A percentile compares a stretch with the other conserved stretches of the same genome.
These are phyloP conservation scores for Erannis defoliaria DNA, from an alignment of 2,888 invertebrate species.

Conservation along the genomic window DNA sequence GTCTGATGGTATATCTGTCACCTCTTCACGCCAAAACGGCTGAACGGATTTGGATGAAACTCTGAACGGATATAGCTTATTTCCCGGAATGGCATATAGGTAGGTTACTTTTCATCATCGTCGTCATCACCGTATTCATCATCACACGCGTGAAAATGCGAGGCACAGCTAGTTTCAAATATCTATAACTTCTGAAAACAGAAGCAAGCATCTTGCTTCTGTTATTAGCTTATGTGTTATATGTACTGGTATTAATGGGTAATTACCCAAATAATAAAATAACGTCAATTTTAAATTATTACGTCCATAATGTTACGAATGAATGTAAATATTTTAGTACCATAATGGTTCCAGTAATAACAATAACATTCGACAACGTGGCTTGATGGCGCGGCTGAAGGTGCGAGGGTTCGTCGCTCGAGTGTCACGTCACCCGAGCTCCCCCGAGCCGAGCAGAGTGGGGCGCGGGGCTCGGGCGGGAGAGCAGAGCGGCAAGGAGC, in stretches of 20 bases:
- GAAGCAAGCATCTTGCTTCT: no score
- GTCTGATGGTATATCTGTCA: no score
- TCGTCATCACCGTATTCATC: no score
- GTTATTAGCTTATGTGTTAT: no score
- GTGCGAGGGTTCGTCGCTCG: conserved; percentile 4
- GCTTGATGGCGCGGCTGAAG: not conserved
- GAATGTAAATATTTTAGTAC: conserved; percentile 49
- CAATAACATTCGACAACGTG: conserved; percentile 12
- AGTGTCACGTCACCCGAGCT: conserved; percentile 2
- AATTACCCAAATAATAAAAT: conserved; percentile 1
- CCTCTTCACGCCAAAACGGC: no score
- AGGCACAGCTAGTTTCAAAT: no score
- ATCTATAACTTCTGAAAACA: no score
- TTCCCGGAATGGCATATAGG: no score
- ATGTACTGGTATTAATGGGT: not conserved
- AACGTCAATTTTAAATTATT: not conserved
- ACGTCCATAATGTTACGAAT: conserved; percentile 29
- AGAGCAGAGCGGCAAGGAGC: conserved; percentile 49
- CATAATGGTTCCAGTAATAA: conserved; percentile 37
- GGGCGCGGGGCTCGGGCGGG: conserved; percentile 28
- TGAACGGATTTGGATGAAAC: no score
- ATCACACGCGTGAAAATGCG: no score
- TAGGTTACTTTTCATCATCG: no score
- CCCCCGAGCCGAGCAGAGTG: conserved; percentile 5
- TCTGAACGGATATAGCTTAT: no score